Conservation (phyloP, 2,113 vertebrate genomes). For the Elephantulus edwardii region DNA sequence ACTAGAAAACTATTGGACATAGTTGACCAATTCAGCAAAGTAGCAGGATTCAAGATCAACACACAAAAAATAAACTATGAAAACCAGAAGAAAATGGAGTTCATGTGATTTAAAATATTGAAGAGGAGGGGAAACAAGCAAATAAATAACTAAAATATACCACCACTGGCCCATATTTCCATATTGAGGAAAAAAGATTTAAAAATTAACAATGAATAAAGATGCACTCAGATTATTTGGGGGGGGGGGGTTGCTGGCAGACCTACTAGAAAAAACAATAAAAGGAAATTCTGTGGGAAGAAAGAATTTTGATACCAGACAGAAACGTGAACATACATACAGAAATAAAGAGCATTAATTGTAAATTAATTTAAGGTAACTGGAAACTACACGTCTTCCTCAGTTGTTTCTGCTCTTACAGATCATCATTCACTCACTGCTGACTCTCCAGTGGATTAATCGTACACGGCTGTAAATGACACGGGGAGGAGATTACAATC, state of each 20-base stretch:
- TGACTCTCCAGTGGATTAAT: no score
- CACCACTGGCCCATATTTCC: neutral
- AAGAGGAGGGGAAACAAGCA: neutral
- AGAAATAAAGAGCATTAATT: conserved; percentile 30
- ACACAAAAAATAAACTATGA: no score
- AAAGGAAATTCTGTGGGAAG: neutral
- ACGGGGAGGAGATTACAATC: neutral
- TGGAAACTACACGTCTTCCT: neutral
- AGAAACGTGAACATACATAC: neutral
- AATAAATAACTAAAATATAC: no score
- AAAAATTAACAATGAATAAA: conserved; percentile 8
- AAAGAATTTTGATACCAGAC: neutral
- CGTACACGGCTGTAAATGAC: no score
- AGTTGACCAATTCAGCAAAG: no score
- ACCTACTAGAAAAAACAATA: neutral
- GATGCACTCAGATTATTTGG: neutral
- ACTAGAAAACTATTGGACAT: no score
- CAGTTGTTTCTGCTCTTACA: neutral
- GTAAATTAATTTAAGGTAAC: neutral
- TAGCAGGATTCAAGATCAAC: no score
- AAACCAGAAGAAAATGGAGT: neutral
- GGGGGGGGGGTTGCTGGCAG: neutral
- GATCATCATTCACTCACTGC: no score
- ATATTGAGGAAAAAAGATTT: neutral
- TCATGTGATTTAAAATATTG: neutral